Evolutionary conservation across 2,113 vertebrate species (phyloP).

Genomic region (Podarcis raffonei): DNA sequence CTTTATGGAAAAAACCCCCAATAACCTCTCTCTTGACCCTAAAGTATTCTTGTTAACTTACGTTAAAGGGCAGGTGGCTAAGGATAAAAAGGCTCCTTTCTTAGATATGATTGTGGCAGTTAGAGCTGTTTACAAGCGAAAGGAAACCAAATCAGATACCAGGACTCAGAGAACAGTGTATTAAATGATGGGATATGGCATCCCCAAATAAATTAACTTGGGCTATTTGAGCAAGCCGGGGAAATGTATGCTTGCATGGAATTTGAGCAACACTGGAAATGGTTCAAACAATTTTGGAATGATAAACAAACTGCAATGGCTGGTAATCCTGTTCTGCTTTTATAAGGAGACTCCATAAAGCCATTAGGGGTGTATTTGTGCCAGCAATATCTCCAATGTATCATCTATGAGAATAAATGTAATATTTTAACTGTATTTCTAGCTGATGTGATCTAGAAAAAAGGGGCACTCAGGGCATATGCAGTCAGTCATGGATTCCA

Average conservation of each 20-base stretch:
- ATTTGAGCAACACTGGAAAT: not conserved
- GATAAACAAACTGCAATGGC: not conserved
- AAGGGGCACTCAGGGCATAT: not conserved
- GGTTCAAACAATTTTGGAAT: not conserved
- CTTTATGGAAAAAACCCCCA: not conserved
- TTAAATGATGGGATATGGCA: not conserved
- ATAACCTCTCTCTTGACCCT: not conserved
- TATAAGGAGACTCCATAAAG: not conserved
- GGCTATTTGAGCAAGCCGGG: not conserved
- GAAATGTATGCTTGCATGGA: not conserved
- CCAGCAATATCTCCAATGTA: not conserved
- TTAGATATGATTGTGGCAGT: not conserved
- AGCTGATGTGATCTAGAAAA: too few species aligned
- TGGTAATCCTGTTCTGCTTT: not conserved
- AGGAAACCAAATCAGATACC: not conserved
- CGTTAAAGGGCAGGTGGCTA: not conserved
- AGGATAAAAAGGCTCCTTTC: not conserved
- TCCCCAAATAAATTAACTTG: not conserved
- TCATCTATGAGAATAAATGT: not conserved
- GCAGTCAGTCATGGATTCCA: not conserved
- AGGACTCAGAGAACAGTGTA: not conserved
- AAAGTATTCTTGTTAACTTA: not conserved
- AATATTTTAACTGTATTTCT: not conserved
- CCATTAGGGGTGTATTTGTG: not conserved
- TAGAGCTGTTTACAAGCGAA: not conserved